Evolutionary conservation across 1,140 invertebrate species (phyloP).

Genomic region (Nomia melanderi): DNA sequence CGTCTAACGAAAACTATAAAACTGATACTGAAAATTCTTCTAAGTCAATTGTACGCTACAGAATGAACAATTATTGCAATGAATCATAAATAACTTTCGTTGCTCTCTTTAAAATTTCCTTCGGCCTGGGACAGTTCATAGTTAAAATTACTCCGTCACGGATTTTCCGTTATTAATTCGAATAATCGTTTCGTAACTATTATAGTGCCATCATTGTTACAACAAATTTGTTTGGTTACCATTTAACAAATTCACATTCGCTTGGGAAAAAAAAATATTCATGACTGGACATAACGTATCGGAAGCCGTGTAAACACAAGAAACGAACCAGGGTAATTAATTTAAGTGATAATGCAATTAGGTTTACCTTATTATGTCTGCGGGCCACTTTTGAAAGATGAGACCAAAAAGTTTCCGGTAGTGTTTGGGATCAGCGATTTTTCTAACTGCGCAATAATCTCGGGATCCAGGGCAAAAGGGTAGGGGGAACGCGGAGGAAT

Average conservation of each 20-base stretch:
- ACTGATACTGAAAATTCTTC: too few species aligned
- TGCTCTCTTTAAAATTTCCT: background rate
- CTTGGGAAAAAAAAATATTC: too few species aligned
- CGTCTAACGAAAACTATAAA: too few species aligned
- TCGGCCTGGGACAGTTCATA: background rate
- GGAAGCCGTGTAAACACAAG: background rate
- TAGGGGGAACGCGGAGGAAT: constrained; percentile 59
- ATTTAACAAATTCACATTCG: too few species aligned
- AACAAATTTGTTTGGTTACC: too few species aligned
- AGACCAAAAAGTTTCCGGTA: constrained; percentile 23
- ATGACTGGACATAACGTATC: background rate
- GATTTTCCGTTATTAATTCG: too few species aligned
- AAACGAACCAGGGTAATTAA: background rate
- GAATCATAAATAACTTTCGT: too few species aligned
- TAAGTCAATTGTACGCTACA: too few species aligned
- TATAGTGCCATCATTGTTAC: too few species aligned
- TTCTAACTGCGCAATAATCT: constrained; percentile 74
- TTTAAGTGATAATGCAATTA: constrained; percentile 10
- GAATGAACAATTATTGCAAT: too few species aligned
- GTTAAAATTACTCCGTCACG: too few species aligned
- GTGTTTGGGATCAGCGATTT: constrained; percentile 50
- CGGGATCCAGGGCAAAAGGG: constrained; percentile 66
- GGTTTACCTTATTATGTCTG: constrained; percentile 37
- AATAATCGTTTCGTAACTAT: too few species aligned
- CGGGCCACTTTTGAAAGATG: constrained; percentile 23